Percentiles rank a stretch among this genome's conserved stretches.
Conservation (phyloP, 2,888 invertebrate species). For the Coenonympha glycerion region DNA sequence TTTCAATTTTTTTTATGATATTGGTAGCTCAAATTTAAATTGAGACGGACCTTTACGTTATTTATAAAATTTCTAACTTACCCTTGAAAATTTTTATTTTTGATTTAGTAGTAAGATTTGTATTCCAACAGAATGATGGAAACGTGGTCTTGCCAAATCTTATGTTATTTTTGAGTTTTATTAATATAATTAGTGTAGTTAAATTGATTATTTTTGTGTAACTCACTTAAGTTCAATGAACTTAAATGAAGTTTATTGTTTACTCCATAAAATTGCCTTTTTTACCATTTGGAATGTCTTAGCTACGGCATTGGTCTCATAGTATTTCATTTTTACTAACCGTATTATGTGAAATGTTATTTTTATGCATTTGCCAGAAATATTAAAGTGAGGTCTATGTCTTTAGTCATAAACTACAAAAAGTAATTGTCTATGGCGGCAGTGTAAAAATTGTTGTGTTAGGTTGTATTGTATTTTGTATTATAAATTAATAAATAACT, state of each 20-base stretch:
- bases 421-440: slow-evolving; percentile 7
- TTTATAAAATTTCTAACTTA: too few species aligned
- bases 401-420: slow-evolving; percentile 11
- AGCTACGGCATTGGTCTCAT: slow-evolving; percentile 17
- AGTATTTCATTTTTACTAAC: slow-evolving; percentile 25
- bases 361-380: slow-evolving; percentile 28
- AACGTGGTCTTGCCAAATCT: neutral
- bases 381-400: slow-evolving; percentile 20
- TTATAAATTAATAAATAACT: slow-evolving; percentile 6
- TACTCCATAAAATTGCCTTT: neutral
- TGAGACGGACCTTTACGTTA: too few species aligned
- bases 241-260: too few species aligned
- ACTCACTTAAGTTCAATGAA: too few species aligned
- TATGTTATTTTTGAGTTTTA: neutral
- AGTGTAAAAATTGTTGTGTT: slow-evolving; percentile 8
- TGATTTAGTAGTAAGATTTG: neutral
- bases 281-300: slow-evolving; percentile 7
- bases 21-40: too few species aligned
- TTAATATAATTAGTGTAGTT: neutral
- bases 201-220: neutral
- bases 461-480: slow-evolving; percentile 14
- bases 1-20: too few species aligned
- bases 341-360: slow-evolving; percentile 29
- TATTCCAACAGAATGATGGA: neutral
- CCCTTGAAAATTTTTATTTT: too few species aligned